phyloP scores from a whole-genome alignment of 2,888 invertebrate genomes.

The Nephrocerus scutellatus region DNA sequence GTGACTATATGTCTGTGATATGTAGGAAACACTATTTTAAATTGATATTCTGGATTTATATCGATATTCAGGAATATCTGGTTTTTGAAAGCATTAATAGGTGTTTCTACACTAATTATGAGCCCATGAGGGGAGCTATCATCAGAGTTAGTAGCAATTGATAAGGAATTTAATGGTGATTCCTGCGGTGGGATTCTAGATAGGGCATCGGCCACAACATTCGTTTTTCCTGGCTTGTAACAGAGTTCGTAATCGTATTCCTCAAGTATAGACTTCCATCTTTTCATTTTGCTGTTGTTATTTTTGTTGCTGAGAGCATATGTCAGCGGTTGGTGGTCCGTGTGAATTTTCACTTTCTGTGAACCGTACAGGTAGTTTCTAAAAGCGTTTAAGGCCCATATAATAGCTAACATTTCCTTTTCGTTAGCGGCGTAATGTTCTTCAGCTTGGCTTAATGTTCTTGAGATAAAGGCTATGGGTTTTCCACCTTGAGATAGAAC shows the following conservation, averaged over 20 bases:
- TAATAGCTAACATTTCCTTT: conserved; percentile 17
- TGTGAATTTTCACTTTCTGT: conserved; percentile 11
- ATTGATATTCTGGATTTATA: too few species aligned
- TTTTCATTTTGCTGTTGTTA: conserved; percentile 12
- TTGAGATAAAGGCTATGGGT: conserved; percentile 14
- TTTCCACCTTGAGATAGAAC: conserved; percentile 28
- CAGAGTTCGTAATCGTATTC: too few species aligned
- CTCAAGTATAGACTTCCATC: conserved; percentile 2
- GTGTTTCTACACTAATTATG: conserved; percentile 2
- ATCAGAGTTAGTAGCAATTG: conserved; percentile 4
- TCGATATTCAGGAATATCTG: too few species aligned
- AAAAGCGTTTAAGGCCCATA: conserved; percentile 12
- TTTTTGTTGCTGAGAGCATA: conserved; percentile 17
- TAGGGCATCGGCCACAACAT: too few species aligned
- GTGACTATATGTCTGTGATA: conserved; percentile 9
- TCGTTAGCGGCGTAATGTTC: conserved; percentile 16
- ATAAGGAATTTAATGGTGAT: conserved; percentile 8
- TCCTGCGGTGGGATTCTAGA: conserved; percentile 4
- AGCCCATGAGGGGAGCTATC: conserved; percentile 1
- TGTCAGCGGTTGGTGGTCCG: conserved; percentile 15
- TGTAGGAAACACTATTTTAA: conserved; percentile 2
- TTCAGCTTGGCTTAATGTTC: conserved; percentile 18
- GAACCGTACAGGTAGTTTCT: conserved; percentile 17
- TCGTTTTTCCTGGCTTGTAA: too few species aligned
- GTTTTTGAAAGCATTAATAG: too few species aligned